phyloP scores from a whole-genome alignment of 2,888 invertebrate genomes.

The Labia minor region DNA sequence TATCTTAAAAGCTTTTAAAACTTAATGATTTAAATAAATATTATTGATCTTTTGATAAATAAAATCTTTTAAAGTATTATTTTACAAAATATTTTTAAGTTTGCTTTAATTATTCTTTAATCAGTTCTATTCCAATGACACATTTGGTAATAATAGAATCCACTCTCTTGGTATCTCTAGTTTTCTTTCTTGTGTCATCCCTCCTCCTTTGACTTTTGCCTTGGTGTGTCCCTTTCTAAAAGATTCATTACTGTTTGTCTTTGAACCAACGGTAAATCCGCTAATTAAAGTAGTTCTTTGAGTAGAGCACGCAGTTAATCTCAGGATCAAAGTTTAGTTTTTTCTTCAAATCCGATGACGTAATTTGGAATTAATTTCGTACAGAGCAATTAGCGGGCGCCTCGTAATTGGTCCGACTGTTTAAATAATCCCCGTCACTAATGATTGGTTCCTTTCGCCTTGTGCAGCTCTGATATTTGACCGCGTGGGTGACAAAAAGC shows the following conservation, averaged over 20 bases:
- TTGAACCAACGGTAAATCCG: background rate
- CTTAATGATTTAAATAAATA: too few relatives aligned
- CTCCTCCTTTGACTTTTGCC: background rate
- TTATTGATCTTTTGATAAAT: too few relatives aligned
- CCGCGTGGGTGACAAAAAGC: constrained; percentile 13
- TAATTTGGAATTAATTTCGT: constrained; percentile 6
- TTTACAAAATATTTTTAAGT: too few relatives aligned
- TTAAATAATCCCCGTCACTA: constrained; percentile 13
- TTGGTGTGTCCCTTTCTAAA: background rate
- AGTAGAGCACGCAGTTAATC: background rate
- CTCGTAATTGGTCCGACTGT: constrained; percentile 3
- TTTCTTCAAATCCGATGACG: constrained; percentile 3
- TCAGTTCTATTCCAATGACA: too few relatives aligned
- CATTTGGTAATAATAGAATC: constrained; percentile 4
- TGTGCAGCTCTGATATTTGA: constrained; percentile 6
- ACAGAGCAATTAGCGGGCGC: background rate
- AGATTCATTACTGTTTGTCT: constrained; percentile 16
- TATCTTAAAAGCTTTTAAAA: too few relatives aligned
- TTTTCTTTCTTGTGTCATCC: background rate
- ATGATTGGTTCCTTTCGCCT: constrained; percentile 13
- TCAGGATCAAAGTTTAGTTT: constrained; percentile 8
- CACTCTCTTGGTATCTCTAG: background rate
- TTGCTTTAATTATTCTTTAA: too few relatives aligned
- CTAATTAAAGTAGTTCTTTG: constrained; percentile 5
- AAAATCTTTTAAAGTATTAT: too few relatives aligned